Percentiles rank a stretch among this genome's conserved stretches.
phyloP scores from a whole-genome alignment of 2,113 vertebrate genomes.

The Dromiciops gliroides region DNA sequence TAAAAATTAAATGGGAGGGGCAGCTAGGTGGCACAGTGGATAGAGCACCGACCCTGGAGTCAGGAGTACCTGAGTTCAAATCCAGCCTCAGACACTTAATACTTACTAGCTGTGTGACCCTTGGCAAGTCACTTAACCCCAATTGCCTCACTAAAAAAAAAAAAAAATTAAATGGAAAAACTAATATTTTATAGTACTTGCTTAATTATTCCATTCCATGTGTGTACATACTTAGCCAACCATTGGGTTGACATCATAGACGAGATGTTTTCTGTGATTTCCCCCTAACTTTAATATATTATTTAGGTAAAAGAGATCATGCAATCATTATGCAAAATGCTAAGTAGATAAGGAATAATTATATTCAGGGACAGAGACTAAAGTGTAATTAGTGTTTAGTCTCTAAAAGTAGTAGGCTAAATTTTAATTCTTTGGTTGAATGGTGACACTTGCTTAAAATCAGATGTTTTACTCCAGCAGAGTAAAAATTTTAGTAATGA shows the following conservation, averaged over 20 bases:
- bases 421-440: background rate
- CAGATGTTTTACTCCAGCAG: constrained; percentile 3
- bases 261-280: background rate
- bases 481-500: constrained; percentile 15
- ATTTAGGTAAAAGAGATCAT: background rate
- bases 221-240: background rate
- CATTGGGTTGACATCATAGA: background rate
- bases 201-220: background rate
- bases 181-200: constrained; percentile 17
- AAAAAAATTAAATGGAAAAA: constrained; percentile 39
- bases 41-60: no score
- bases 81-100: no score
- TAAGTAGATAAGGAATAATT: background rate
- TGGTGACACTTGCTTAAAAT: background rate
- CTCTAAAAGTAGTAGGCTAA: background rate
- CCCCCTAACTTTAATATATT: background rate
- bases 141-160: no score
- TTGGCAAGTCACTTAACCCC: no score
- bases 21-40: no score
- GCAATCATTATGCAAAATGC: background rate
- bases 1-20: constrained; percentile 26
- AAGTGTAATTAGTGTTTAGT: background rate
- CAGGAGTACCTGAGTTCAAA: no score
- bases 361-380: background rate
- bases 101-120: no score